Evolutionary conservation across 2,888 invertebrate species (phyloP), one percentile per base, ranked within the genome.

Genomic region (Tetranychus truncatus): DNA sequence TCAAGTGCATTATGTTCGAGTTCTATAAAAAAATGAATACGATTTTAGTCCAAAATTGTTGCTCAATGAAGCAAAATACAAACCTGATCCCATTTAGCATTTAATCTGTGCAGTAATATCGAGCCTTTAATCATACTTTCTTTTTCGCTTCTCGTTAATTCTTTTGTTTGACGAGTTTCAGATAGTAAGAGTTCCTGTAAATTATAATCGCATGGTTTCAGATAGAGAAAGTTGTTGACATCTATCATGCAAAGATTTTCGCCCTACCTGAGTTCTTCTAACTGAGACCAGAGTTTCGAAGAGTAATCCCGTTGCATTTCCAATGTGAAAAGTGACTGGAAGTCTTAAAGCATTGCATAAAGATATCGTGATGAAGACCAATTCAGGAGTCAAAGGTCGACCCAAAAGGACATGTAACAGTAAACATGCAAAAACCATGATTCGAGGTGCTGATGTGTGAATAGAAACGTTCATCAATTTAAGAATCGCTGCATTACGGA

Each of bases 341-440:
- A 89, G 88, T 45, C 91, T 86, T 77, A 95, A 84, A 75, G 91
- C 89, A 80, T 91, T 92, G 84, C 91, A 95, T 82, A 93, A 89
- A 9, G 92, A 90, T 15, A 91, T 89, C 72, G 92, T 87, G 76
- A 93, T 90, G 83, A 92, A 94, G 21, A 91, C 79, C 81, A 87
- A 81, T 78, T 89, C 89, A 0, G 91, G 89, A 0, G 89, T 88
- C 78, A 93, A 84, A 4, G 83, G 81, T 79, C 87, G 85, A 15
- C 87, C 88, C 65, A 84, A 88, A 55, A 84, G 83, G 2, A 91
- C 84, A 81, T 72, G 45, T 5, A 45, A n/a, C 1, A 72, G 8
- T 1, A 72, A 11, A 15, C 45, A 45, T 5, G 34, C 8, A n/a
- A 72, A 72, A 11, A 72, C 9, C 9, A 72, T 45, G 46, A 72